phyloP scores from a whole-genome alignment of 2,113 vertebrate species.

The Synchiropus splendidus region DNA sequence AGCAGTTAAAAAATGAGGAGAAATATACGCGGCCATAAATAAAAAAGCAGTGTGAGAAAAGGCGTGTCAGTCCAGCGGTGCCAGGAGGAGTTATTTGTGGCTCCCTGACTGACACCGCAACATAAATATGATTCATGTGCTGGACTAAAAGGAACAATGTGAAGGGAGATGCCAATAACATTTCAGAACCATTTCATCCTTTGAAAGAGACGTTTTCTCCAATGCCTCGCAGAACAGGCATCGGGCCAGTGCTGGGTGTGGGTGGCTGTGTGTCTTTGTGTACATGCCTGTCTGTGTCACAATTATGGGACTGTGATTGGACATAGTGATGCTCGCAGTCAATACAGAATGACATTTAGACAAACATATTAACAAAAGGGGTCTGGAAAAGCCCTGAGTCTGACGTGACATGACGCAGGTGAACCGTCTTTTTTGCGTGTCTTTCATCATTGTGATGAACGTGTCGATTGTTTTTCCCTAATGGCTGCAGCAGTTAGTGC shows the following conservation, averaged over 20 bases:
- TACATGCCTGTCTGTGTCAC: conserved; percentile 1
- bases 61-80: conserved; percentile 15
- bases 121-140: conserved; percentile 29
- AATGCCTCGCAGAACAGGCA: conserved; percentile 25
- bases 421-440: no score
- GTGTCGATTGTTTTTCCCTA: no score
- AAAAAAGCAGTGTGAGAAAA: conserved; percentile 23
- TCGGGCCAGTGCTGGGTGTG: background rate
- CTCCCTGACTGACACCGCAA: conserved; percentile 13
- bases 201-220: conserved; percentile 11
- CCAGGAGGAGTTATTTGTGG: conserved; percentile 18
- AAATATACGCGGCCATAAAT: conserved; percentile 19
- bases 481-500: no score
- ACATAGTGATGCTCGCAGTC: conserved; percentile 23
- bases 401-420: no score
- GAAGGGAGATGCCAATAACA: conserved; percentile 19
- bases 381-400: background rate
- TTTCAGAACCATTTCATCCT: conserved; percentile 17
- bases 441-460: no score
- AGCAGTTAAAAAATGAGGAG: no score
- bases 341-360: conserved; percentile 31
- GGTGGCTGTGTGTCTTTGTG: conserved; percentile 21
- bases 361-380: conserved; percentile 9
- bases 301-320: conserved; percentile 26
- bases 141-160: conserved; percentile 17